Percentiles rank a stretch among this genome's conserved stretches.
These are phyloP conservation scores for Taxidea taxus DNA, from an alignment of 2,113 vertebrate genomes.

Conservation along the genomic window DNA sequence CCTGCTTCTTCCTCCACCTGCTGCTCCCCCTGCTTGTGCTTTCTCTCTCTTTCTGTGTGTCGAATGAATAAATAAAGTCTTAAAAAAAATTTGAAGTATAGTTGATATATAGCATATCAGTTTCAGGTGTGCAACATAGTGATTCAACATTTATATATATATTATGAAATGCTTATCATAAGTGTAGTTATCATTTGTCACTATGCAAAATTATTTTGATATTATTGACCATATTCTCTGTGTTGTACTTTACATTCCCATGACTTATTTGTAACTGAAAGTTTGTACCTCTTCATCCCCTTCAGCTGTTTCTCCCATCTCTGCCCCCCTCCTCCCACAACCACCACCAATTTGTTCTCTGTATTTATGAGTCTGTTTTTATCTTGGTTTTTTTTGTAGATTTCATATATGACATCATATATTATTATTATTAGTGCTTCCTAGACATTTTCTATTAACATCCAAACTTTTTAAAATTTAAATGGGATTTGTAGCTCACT, in stretches of 20 bases:
- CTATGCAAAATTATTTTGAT: background rate
- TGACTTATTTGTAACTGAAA: background rate
- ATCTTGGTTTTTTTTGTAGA: background rate
- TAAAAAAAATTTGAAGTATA: background rate
- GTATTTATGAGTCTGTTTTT: background rate
- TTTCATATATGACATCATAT: background rate
- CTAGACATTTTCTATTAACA: constrained; percentile 26
- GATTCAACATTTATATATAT: background rate
- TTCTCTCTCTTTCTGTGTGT: too few species aligned
- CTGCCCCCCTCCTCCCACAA: background rate
- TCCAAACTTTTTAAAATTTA: background rate
- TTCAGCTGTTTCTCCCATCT: background rate
- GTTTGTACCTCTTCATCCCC: background rate
- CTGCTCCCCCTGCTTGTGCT: too few species aligned
- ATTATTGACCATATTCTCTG: background rate
- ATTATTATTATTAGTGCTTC: constrained; percentile 3
- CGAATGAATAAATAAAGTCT: too few species aligned
- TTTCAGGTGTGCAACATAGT: background rate
- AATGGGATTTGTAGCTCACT: background rate
- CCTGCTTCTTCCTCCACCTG: too few species aligned
- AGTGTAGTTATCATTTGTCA: background rate
- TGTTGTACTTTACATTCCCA: background rate
- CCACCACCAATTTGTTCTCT: background rate
- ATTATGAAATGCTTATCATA: background rate
- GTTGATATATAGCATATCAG: background rate